Base-by-base conservation (phyloP, 2,113 vertebrate genomes). In the Dissostichus mawsoni region DNA sequence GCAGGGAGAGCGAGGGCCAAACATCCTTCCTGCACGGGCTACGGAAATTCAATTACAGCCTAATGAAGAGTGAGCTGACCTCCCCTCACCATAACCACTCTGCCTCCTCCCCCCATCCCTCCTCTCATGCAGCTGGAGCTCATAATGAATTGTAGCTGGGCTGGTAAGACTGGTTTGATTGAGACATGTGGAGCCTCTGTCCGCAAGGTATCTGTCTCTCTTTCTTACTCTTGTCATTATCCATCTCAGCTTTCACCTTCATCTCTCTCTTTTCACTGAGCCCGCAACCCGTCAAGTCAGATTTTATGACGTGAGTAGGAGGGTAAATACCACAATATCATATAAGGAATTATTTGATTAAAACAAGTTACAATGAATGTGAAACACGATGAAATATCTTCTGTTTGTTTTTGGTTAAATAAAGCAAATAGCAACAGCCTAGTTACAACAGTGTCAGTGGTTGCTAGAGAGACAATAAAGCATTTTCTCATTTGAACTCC, bases 31-130 rank as follows among this genome's bases (percentile, higher is more conserved):
- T 59, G 74, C 78, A 50, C 23, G n/a, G 58, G 84, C 82, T 56
- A 59, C 11, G 69, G 84, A 89, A 92, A 92, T 88, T 91, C 91
- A 90, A 92, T 92, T 91, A 86, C 74, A 78, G 84, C 51, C 87
- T 92, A 92, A 93, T 87, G 89, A 89, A 87, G 88, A 92, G 83
- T 80, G 85, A 86, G 80, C 81, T 75, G 83, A 87, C 86, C 86
- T 85, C 83, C 85, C 77, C 29, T 62, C 85, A 44, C 77, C 52
- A 10, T 33, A 76, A 4, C 52, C 58, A 11, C 51, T 33, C 55
- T 25, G 55, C 63, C 58, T n/a, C 23, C 48, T 20, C 53, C 33
- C 11, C 5, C 44, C 8, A 4, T 68, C 47, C 50, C 33, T 23
- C 67, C 18, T 53, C 73, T 69, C 77, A n/a, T 45, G 62, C 59